Conservation (phyloP, 1,140 invertebrate species). For the Hetaerina americana region DNA sequence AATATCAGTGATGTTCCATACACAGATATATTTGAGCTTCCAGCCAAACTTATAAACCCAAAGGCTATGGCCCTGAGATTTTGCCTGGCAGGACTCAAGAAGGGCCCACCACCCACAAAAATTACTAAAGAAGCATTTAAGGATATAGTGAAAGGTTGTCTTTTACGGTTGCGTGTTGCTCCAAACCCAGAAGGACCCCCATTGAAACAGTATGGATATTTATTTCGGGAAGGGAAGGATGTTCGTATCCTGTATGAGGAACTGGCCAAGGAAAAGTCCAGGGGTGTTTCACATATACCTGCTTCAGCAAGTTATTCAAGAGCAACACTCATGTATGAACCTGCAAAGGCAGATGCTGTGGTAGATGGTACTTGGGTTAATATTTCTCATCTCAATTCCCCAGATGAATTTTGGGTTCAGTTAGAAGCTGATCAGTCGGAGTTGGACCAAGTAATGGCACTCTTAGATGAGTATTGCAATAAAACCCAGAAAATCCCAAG, state of each 20-base stretch:
- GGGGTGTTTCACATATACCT: background rate
- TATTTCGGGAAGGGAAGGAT: slow-evolving; percentile 41
- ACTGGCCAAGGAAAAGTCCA: background rate
- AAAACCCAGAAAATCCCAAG: background rate
- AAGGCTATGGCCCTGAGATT: slow-evolving; percentile 59
- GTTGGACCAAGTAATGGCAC: slow-evolving; percentile 37
- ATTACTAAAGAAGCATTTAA: slow-evolving; percentile 55
- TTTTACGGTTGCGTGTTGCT: slow-evolving; percentile 45
- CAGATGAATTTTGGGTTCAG: slow-evolving; percentile 51
- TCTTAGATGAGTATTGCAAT: background rate
- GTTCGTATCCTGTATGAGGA: slow-evolving; percentile 18
- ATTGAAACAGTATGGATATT: slow-evolving; percentile 53
- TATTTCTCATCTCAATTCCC: slow-evolving; percentile 41
- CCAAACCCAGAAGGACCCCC: slow-evolving; percentile 45
- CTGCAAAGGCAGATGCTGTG: background rate
- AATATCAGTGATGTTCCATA: slow-evolving; percentile 52
- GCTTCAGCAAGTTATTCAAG: background rate
- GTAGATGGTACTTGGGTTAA: slow-evolving; percentile 18
- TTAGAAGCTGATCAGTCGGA: slow-evolving; percentile 34
- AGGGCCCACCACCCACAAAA: slow-evolving; percentile 16
- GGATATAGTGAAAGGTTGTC: slow-evolving; percentile 42
- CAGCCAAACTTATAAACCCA: slow-evolving; percentile 38
- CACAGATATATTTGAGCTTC: slow-evolving; percentile 55
- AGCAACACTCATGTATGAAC: background rate
- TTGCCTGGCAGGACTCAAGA: slow-evolving; percentile 49